Evolutionary conservation across 2,797 vertebrate genomes (phyloP), one percentile per base, ranked within the genome.

Genomic region (Anabacerthia variegaticeps): DNA sequence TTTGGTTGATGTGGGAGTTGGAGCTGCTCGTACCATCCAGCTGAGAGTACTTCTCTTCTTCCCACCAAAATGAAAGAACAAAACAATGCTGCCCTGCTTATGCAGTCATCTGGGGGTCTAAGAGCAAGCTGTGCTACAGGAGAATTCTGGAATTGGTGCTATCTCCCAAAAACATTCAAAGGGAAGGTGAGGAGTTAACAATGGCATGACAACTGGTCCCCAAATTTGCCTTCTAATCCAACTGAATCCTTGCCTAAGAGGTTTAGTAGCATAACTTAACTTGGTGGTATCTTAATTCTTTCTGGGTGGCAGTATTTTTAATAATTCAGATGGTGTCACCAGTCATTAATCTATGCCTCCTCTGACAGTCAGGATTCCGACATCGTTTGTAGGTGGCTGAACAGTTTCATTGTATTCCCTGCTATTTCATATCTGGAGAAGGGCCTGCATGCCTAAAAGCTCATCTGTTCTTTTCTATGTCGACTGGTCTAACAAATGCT

Each of bases 331-430:
- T 62, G 23, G 62, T 90, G 92, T 88, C 82, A 95, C 69, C 76
- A 93, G 39, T 81, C 92, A 86, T 84, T 95, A 94, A 86, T 92
- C 89, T 90, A 30, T 94, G 68, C 91, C 89, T 96, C 91, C 88
- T 83, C 79, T 93, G 73, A 58, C 77, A 96, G 51, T 89, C 89
- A 91, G 67, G 62, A 90, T 89, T 96, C 69, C 94, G 91, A 95
- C 79, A 78, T n/a, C 88, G 63, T 93, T 91, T 95, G 94, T 94
- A 85, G 92, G 95, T 93, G 92, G 58, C 66, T 96, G 85, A 95
- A 83, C 92, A 97, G 56, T 96, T 95, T 77, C 89, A 86, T 79
- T 95, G 89, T 94, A 66, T 62, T 95, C 85, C 83, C 88, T 94
- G 88, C 76, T 94, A 72, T 84, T 95, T 75, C 66, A 88, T 71